phyloP scores from a whole-genome alignment of 2,888 invertebrate genomes.

The Oscheius sp. region DNA sequence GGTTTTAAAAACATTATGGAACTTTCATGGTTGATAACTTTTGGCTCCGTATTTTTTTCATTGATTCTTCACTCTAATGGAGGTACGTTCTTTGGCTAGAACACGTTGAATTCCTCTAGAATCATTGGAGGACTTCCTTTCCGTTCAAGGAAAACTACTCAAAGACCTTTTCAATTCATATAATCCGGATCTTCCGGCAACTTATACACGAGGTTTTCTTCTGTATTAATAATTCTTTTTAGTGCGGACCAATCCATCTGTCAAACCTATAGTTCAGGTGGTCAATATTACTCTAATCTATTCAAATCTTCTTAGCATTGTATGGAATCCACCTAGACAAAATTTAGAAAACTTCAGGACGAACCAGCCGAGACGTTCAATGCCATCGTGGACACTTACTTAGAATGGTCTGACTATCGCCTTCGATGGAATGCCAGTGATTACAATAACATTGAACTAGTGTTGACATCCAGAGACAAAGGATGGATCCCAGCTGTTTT shows the following conservation, averaged over 20 bases:
- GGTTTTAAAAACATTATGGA: too few relatives aligned
- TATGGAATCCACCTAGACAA: background rate
- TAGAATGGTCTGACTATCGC: slow-evolving; percentile 14
- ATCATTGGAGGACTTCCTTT: too few relatives aligned
- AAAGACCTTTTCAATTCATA: background rate
- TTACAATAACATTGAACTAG: background rate
- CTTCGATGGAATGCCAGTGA: slow-evolving; percentile 5
- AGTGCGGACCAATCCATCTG: slow-evolving; percentile 1
- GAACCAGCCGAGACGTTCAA: slow-evolving; percentile 10
- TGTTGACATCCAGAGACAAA: background rate
- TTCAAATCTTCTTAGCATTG: slow-evolving; percentile 15
- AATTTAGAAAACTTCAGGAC: background rate
- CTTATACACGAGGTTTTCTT: slow-evolving; percentile 15
- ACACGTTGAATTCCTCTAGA: too few relatives aligned
- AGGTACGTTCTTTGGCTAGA: too few relatives aligned
- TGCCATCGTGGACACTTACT: slow-evolving; percentile 2
- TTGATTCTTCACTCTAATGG: too few relatives aligned
- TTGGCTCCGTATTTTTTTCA: too few relatives aligned
- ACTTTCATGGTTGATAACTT: too few relatives aligned
- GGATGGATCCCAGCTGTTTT: slow-evolving; percentile 24
- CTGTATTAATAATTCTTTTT: background rate
- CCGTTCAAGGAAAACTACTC: background rate
- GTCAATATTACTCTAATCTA: slow-evolving; percentile 24
- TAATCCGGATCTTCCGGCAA: slow-evolving; percentile 3
- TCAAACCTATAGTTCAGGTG: background rate